Evolutionary conservation across 2,888 invertebrate species (phyloP).

Genomic region (Deladenus siricidicola): DNA sequence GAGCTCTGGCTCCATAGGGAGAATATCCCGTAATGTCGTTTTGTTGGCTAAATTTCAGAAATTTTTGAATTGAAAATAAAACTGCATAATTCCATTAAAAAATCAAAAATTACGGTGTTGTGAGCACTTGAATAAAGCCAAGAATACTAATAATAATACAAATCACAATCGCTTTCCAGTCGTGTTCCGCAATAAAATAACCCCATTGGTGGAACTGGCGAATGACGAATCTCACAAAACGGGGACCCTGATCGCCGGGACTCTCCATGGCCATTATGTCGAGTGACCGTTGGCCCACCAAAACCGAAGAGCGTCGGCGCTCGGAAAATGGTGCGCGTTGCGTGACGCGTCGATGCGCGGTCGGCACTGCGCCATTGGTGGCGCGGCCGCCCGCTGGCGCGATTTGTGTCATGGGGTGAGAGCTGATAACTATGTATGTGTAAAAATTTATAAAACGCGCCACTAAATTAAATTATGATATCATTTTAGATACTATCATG

Average conservation of each 20-base stretch:
- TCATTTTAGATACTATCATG: too few species aligned
- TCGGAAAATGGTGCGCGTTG: constrained; percentile 23
- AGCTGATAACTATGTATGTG: too few species aligned
- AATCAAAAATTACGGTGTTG: constrained; percentile 30
- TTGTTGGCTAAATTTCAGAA: constrained; percentile 28
- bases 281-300: constrained; percentile 48
- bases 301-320: constrained; percentile 41
- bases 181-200: constrained; percentile 43
- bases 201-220: constrained; percentile 46
- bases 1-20: constrained; percentile 41
- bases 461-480: too few species aligned
- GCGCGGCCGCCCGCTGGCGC: neutral
- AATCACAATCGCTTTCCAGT: constrained; percentile 45
- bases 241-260: constrained; percentile 36
- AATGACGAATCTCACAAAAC: constrained; percentile 49
- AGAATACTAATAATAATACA: constrained; percentile 39
- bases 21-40: constrained; percentile 42
- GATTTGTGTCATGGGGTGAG: neutral
- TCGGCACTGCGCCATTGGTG: too few species aligned
- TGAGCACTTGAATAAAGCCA: constrained; percentile 37
- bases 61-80: neutral
- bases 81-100: too few species aligned
- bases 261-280: constrained; percentile 41
- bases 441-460: too few species aligned
- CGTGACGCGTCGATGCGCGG: constrained; percentile 7